Evolutionary conservation across 2,797 vertebrate genomes (phyloP).

Genomic region (Trachops cirrhosus): DNA sequence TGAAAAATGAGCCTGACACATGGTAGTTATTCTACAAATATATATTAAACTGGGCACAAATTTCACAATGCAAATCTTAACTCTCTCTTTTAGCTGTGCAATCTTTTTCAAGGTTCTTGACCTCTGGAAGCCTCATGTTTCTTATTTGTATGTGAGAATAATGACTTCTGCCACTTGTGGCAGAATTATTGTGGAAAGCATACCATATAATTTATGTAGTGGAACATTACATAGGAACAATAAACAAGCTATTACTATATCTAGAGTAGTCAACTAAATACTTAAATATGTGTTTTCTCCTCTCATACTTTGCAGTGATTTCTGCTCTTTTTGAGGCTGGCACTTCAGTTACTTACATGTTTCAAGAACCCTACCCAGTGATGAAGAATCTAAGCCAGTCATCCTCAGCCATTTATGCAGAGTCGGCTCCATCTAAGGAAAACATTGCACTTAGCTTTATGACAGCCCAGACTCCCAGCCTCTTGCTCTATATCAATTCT

Average conservation of each 20-base stretch:
- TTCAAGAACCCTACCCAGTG: conserved; percentile 96
- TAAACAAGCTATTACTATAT: background rate
- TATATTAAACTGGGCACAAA: background rate
- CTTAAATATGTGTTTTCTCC: background rate
- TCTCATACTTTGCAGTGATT: conserved; percentile 88
- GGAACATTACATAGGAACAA: background rate
- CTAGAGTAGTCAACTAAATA: background rate
- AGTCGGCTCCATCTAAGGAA: conserved; percentile 89
- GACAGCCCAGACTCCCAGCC: conserved; percentile 90
- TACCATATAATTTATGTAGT: too few species aligned
- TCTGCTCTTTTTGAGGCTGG: conserved; percentile 93
- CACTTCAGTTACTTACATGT: conserved; percentile 93
- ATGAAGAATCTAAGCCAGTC: conserved; percentile 90
- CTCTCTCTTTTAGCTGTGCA: background rate
- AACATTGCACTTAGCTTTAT: conserved; percentile 93
- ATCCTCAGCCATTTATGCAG: conserved; percentile 88
- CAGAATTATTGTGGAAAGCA: background rate
- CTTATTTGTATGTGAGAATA: background rate
- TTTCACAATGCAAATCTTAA: background rate
- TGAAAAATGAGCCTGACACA: background rate
- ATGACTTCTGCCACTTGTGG: background rate
- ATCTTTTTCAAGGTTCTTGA: background rate
- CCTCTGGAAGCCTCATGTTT: background rate
- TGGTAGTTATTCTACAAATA: background rate
- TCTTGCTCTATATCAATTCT: conserved; percentile 92